Conservation (phyloP, 2,113 vertebrate genomes). For the Orientallactaga bullata region DNA sequence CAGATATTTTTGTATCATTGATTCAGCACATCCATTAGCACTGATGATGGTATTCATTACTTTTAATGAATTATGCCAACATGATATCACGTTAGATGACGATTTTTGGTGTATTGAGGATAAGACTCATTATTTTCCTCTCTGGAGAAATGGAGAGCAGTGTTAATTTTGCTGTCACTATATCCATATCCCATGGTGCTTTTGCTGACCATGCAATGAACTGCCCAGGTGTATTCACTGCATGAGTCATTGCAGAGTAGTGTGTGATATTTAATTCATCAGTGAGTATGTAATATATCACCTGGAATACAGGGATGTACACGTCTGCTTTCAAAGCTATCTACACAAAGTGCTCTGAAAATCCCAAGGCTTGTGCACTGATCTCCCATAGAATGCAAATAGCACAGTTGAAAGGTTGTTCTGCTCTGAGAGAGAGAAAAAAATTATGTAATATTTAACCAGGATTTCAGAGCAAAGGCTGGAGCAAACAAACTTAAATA, state of each 20-base stretch:
- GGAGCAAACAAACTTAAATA: background rate
- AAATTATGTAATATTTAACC: conserved; percentile 23
- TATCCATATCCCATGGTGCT: background rate
- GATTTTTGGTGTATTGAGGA: background rate
- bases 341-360: conserved; percentile 5
- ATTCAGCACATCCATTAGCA: background rate
- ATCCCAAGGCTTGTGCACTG: background rate
- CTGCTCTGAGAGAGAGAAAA: background rate
- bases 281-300: background rate
- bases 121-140: background rate
- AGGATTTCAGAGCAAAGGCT: background rate
- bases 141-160: conserved; percentile 6
- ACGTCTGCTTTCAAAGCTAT: conserved; percentile 32
- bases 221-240: background rate
- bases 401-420: conserved; percentile 32
- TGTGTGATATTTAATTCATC: conserved; percentile 53
- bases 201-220: conserved; percentile 3
- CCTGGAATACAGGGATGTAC: background rate
- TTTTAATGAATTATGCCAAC: background rate
- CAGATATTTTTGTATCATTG: background rate
- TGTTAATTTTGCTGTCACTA: background rate
- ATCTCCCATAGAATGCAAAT: conserved; percentile 39
- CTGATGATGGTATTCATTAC: background rate
- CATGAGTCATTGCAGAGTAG: background rate
- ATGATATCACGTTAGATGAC: background rate